phyloP scores from a whole-genome alignment of 2,113 vertebrate genomes.

The Sphaerodactylus townsendi region DNA sequence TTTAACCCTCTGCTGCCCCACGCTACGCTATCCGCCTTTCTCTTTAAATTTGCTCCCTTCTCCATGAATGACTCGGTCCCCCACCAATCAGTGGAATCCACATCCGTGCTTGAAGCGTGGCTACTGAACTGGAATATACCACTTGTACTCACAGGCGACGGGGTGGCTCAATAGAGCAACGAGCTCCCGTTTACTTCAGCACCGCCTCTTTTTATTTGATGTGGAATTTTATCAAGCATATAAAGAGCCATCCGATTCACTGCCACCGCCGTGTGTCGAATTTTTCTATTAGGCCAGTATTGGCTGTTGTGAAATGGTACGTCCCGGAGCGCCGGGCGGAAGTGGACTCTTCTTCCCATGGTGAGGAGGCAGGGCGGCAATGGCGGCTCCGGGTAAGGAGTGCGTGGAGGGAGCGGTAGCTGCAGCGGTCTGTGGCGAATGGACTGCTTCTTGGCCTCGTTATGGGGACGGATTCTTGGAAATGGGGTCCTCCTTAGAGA shows the following conservation, averaged over 20 bases:
- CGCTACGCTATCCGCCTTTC: background rate
- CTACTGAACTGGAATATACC: conserved; percentile 5
- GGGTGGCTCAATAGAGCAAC: background rate
- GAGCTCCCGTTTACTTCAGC: too few relatives aligned
- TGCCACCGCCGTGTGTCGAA: background rate
- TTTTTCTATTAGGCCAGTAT: accelerated
- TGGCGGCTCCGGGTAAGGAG: conserved; percentile 32
- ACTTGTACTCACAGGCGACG: accelerated
- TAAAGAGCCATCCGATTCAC: too few relatives aligned
- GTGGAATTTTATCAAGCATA: accelerated
- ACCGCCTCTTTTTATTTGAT: accelerated
- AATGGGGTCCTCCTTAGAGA: background rate
- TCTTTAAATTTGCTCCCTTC: conserved; percentile 45
- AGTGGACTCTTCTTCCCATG: background rate
- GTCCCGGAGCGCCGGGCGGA: conserved; percentile 18
- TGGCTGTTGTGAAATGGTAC: background rate
- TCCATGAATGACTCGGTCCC: background rate
- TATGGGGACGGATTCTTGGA: background rate
- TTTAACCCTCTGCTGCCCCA: too few relatives aligned
- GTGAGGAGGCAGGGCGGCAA: background rate
- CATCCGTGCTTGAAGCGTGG: conserved; percentile 34
- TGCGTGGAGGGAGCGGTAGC: background rate
- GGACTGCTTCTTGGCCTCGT: too few relatives aligned
- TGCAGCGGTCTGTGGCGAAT: too few relatives aligned
- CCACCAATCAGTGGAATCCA: conserved; percentile 58